phyloP scores from a whole-genome alignment of 2,113 vertebrate species.

The Megatriorchis doriae region DNA sequence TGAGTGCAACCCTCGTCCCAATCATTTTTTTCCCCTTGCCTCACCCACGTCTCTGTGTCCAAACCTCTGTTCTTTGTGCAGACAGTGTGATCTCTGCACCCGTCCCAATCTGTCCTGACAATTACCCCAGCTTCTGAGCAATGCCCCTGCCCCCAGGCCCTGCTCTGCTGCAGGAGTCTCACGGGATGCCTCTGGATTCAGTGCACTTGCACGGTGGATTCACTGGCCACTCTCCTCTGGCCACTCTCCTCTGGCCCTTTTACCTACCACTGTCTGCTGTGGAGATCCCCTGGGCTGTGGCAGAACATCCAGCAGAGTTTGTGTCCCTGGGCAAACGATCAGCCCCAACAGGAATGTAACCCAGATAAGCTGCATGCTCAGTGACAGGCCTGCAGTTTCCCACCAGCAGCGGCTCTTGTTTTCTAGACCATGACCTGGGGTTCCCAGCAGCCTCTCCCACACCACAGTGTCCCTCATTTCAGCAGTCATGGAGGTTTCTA shows the following conservation, averaged over 20 bases:
- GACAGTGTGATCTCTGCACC: neutral
- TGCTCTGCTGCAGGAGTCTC: neutral
- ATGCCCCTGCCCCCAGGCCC: neutral
- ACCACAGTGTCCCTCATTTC: neutral
- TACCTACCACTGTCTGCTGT: neutral
- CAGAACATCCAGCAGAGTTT: neutral
- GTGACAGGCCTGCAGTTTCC: neutral
- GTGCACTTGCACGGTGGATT: neutral
- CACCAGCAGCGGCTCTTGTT: rapidly evolving
- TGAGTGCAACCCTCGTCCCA: neutral
- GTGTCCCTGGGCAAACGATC: neutral
- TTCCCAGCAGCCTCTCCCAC: neutral
- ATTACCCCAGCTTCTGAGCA: neutral
- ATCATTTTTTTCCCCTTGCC: neutral
- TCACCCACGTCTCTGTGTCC: neutral
- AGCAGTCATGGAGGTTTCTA: neutral
- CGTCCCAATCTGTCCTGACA: neutral
- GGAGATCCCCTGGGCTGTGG: neutral
- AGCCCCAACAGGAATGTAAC: neutral
- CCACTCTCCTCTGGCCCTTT: neutral
- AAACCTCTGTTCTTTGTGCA: neutral
- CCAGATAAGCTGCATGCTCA: neutral
- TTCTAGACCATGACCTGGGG: neutral
- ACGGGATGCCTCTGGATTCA: neutral
- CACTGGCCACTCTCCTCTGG: neutral